Evolutionary conservation across 2,113 vertebrate genomes (phyloP), one percentile per base, ranked within the genome.

Genomic region (Sorex fumeus): DNA sequence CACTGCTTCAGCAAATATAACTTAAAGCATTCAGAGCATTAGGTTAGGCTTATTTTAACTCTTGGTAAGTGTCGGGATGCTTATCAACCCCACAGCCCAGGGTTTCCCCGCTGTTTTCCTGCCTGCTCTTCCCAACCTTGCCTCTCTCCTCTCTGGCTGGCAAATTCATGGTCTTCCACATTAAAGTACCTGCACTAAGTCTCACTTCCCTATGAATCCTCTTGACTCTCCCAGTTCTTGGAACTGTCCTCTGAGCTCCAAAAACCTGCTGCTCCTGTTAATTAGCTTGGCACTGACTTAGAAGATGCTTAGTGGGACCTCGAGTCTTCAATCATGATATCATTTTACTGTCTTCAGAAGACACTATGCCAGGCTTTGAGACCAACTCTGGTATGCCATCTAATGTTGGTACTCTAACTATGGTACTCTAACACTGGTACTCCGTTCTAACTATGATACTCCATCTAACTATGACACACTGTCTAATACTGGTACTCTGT

Each of bases 1-100:
- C 62, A 75, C 36, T 70, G 32, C 69, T 50, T 91, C 36, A 90
- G 66, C 47, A 71, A 89, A 66, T 28, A 30, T 15, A 92, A 76
- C 60, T 28, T 32, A 80, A 1, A 47, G 16, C 21, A 34, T 47
- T 84, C 43, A 77, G 69, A 80, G 27, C 30, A 23, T 0, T 43
- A 45, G 10, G 62, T 34, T 85, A 77, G 79, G 69, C 34, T 69
- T 25, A 45, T 23, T 60, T 60, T 60, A 60, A 19, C 53, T 53
- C 12, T 19, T 16, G 53, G 53, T 13, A 10, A 53, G 50, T 53
- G 53, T 19, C 18, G 53, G 53, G 57, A 50, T 23, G 21, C 18
- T 2, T 23, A 60, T 19, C 57, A 60, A 23, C 19, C 19, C 18
- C 57, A 60, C 18, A 57, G 53, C 53, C 53, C 53, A 19, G 21